Base-by-base conservation (phyloP, 2,113 vertebrate species). In the Hydrochoerus hydrochaeris region DNA sequence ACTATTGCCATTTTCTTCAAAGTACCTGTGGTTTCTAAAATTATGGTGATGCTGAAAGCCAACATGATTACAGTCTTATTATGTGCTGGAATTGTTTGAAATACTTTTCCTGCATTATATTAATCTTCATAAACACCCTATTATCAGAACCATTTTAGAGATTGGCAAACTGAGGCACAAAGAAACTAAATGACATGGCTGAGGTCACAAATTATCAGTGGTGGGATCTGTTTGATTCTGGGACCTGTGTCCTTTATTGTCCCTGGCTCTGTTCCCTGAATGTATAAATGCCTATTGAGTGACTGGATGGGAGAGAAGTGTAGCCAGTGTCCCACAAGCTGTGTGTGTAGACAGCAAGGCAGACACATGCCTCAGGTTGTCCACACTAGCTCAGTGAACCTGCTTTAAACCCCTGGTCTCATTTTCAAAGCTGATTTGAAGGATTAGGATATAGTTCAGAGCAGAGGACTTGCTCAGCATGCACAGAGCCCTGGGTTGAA, bases 81-180 rank as follows among this genome's bases (percentile, higher is more conserved):
- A 69, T 44, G 9, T 65, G 26, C 60, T 73, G 24, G 14, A 62
- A 32, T 30, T 85, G 12, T 86, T 96, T 88, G 62, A 87, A 58
- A 17, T 58, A 49, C 12, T 77, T 83, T 95, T 49, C 60, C 22
- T 92, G 8, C 86, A 60, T 96, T 69, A 69, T 52, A 26, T 60
- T 78, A 85, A 19, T 46, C 41, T 35, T 84, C 35, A 63, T 5
- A 78, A 77, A 41, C 0, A 62, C 28, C 17, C 83, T 38, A 26
- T 63, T 91, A 78, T 87, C 32, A 87, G 12, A 65, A 60, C 81
- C 67, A 54, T 78, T 96, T 95, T 95, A 58, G 73, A 93, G 52
- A 71, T 41, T 24, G 88, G 73, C 26, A 87, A 49, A 84, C 63
- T 16, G 54, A 89, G 92, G n/a, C 87, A 77, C 26, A 35, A 57